Evolutionary conservation across 2,113 vertebrate species (phyloP).

Genomic region (Dolichotis patagonum): DNA sequence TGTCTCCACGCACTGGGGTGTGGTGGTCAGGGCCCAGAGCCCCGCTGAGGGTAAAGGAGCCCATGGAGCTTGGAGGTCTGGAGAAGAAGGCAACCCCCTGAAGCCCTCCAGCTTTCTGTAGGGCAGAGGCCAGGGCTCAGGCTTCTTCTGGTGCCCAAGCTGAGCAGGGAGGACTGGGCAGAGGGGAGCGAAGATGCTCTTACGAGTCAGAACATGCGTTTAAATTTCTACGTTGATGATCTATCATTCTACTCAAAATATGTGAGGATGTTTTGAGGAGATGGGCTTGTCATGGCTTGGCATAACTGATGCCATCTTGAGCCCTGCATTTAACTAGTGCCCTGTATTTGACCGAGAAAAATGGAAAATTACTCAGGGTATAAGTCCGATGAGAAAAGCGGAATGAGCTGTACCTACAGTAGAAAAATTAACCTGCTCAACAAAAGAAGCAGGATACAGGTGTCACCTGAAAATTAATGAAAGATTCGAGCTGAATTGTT

Average conservation of each 20-base stretch:
- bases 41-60: neutral
- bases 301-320: no score
- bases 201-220: neutral
- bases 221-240: neutral
- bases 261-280: neutral
- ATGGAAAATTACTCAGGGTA: no score
- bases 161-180: neutral
- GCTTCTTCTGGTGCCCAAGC: neutral
- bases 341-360: no score
- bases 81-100: neutral
- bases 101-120: neutral
- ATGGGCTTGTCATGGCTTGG: no score
- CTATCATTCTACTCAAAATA: neutral
- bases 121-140: neutral
- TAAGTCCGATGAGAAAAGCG: no score
- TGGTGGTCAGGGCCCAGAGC: neutral
- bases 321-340: no score
- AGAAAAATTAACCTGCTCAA: no score
- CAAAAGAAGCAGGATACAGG: no score
- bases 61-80: neutral
- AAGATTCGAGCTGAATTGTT: no score
- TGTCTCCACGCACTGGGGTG: neutral
- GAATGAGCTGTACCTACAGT: no score
- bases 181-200: neutral
- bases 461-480: no score